These are phyloP conservation scores for Prunella fulvescens DNA, from an alignment of 2,113 vertebrate species.

Conservation along the genomic window DNA sequence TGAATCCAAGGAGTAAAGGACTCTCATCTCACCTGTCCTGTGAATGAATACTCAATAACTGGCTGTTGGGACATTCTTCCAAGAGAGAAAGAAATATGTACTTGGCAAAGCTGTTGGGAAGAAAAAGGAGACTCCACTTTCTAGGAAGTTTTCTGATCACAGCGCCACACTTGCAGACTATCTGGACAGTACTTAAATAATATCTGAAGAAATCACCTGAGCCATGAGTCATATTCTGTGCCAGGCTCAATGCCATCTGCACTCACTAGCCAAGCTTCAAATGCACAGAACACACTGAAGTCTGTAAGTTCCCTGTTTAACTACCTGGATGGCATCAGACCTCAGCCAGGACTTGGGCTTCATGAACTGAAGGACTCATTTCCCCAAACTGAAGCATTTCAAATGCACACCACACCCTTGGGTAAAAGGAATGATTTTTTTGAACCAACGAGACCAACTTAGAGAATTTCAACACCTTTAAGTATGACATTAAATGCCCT, in stretches of 20 bases:
- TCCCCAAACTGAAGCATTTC: neutral
- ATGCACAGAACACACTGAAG: neutral
- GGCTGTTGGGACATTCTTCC: neutral
- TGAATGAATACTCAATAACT: neutral
- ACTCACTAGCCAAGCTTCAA: neutral
- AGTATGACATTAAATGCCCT: neutral
- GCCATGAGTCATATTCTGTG: neutral
- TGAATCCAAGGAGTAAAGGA: neutral
- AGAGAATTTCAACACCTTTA: neutral
- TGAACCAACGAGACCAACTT: neutral
- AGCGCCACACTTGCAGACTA: neutral
- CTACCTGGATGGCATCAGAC: neutral
- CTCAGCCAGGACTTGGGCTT: neutral
- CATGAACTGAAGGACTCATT: neutral
- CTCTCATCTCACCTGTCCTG: neutral
- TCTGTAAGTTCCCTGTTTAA: neutral
- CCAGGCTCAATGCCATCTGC: neutral
- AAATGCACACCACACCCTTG: neutral
- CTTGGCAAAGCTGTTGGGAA: neutral
- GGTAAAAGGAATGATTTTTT: neutral
- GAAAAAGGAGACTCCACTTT: neutral
- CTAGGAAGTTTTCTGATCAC: neutral
- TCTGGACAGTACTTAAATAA: neutral
- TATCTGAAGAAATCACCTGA: neutral
- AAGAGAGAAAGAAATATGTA: neutral